phyloP scores from a whole-genome alignment of 37 sponge, comb jelly and placozoan species.

The Axinella damicornis region DNA sequence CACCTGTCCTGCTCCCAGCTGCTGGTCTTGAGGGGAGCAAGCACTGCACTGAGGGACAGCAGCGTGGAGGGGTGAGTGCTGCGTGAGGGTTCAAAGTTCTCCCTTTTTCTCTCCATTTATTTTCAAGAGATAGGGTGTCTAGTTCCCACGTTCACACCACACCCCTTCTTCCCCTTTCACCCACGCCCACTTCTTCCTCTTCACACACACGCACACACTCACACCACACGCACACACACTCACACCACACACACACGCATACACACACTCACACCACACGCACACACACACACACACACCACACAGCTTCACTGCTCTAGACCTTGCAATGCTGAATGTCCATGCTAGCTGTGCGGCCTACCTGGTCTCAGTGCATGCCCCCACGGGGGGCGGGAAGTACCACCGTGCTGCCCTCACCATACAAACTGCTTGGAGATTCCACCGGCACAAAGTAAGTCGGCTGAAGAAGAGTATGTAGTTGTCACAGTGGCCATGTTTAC shows the following conservation, averaged over 20 bases:
- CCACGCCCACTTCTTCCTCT: too few species aligned
- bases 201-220: too few species aligned
- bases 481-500: too few species aligned
- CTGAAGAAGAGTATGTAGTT: too few species aligned
- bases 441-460: slow-evolving; percentile 41
- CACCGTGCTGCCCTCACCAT: slow-evolving; percentile 83
- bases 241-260: too few species aligned
- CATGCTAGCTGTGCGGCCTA: slow-evolving; percentile 46
- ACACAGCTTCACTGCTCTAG: slow-evolving; percentile 54
- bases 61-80: neutral
- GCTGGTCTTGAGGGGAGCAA: slow-evolving; percentile 51
- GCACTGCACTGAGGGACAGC: slow-evolving; percentile 17
- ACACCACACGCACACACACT: too few species aligned
- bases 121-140: too few species aligned
- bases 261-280: too few species aligned
- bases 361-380: slow-evolving; percentile 48
- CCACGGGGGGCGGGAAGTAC: slow-evolving; percentile 62
- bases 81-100: too few species aligned
- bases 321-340: slow-evolving; percentile 49
- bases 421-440: slow-evolving; percentile 71
- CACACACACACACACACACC: neutral
- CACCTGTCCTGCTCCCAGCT: slow-evolving; percentile 57
- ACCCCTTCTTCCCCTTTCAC: too few species aligned
- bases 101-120: too few species aligned
- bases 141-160: too few species aligned